Evolutionary conservation across 2,888 invertebrate species (phyloP).

Genomic region (Ferdinandea cuprea): DNA sequence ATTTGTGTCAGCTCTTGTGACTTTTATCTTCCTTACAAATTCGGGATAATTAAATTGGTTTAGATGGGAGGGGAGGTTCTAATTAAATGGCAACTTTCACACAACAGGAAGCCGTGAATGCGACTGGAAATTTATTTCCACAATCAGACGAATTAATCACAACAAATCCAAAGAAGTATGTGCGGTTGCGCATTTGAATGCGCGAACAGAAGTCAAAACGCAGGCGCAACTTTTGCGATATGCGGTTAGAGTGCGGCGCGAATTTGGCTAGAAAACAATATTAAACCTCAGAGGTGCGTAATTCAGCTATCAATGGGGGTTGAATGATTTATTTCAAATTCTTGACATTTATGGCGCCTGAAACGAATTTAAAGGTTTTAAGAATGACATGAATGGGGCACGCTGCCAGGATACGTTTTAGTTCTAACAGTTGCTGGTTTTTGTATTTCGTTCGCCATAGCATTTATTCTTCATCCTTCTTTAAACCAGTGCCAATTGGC

Average conservation of each 20-base stretch:
- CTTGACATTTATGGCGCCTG: too few species aligned
- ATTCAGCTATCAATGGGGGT: constrained; percentile 23
- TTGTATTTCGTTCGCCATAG: too few species aligned
- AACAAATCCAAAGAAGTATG: constrained; percentile 62
- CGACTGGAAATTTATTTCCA: constrained; percentile 48
- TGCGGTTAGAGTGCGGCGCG: constrained; percentile 40
- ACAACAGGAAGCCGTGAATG: constrained; percentile 13
- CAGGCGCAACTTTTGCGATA: constrained; percentile 22
- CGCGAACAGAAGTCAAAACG: constrained; percentile 59
- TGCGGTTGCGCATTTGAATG: constrained; percentile 55
- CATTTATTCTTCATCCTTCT: too few species aligned
- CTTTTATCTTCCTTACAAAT: constrained; percentile 67
- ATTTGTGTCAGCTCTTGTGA: constrained; percentile 63
- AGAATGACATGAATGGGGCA: too few species aligned
- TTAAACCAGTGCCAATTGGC: too few species aligned
- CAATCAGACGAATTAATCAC: constrained; percentile 68
- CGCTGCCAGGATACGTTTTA: too few species aligned
- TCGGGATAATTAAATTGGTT: constrained; percentile 58
- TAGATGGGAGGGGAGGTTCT: constrained; percentile 41
- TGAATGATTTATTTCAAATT: constrained; percentile 45
- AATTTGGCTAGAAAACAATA: constrained; percentile 35
- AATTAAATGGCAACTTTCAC: constrained; percentile 55
- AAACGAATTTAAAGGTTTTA: too few species aligned
- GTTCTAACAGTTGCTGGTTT: too few species aligned
- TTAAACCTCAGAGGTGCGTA: constrained; percentile 42